Percentiles rank a stretch among this genome's conserved stretches.
phyloP scores from a whole-genome alignment of 2,113 vertebrate species.

The Melanocharis versteri region DNA sequence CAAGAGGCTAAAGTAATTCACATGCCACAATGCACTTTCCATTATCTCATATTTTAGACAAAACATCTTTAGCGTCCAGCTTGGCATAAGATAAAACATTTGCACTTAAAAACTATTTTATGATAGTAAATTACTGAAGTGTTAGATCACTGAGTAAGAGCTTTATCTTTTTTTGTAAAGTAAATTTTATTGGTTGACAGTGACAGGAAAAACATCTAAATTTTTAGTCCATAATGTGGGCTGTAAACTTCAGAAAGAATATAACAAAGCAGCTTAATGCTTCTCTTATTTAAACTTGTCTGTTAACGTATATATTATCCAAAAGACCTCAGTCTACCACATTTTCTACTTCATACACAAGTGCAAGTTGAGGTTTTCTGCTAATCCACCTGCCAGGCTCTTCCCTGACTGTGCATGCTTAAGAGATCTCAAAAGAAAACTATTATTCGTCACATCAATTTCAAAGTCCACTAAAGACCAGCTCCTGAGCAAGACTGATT shows the following conservation, averaged over 20 bases:
- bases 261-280: not conserved
- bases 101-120: slow-evolving; percentile 59
- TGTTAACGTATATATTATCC: not conserved
- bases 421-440: not conserved
- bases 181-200: slow-evolving; percentile 55
- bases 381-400: not conserved
- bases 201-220: slow-evolving; percentile 13
- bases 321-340: not conserved
- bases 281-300: not conserved
- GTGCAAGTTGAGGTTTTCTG: not conserved
- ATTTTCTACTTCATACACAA: not conserved
- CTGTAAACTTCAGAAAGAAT: not conserved
- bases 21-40: slow-evolving; percentile 68
- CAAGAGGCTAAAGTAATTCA: slow-evolving; percentile 63
- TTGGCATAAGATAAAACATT: slow-evolving; percentile 64
- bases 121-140: slow-evolving; percentile 66
- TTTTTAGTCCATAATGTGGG: not conserved
- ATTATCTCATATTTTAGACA: slow-evolving; percentile 72
- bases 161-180: slow-evolving; percentile 46
- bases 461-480: not conserved
- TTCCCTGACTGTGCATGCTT: not conserved
- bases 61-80: slow-evolving; percentile 57
- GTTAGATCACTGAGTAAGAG: slow-evolving; percentile 54
- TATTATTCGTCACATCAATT: not conserved
- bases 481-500: not conserved